Percentiles rank a stretch among this genome's conserved stretches.
These are phyloP conservation scores for Chondrilla cf. caribensis DNA, from an alignment of 37 sponge, comb jelly and placozoan genomes.

Conservation along the genomic window DNA sequence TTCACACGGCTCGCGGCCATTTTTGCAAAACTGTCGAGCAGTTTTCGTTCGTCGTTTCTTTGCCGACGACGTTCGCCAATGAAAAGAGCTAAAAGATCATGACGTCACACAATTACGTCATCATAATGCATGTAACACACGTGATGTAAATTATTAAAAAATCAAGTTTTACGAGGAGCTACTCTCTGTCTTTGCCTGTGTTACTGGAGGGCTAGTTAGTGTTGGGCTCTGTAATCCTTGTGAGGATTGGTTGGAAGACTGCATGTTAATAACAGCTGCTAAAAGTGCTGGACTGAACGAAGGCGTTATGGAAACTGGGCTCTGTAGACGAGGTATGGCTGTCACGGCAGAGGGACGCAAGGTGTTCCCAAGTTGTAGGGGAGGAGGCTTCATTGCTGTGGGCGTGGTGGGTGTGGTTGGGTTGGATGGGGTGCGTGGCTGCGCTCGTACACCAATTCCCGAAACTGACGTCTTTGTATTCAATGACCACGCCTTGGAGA, in stretches of 20 bases:
- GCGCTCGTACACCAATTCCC: not conserved
- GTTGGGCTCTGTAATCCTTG: not conserved
- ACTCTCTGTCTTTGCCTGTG: not conserved
- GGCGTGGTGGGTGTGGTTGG: not conserved
- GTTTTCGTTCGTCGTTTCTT: not conserved
- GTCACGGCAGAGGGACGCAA: not conserved
- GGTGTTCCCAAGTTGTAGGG: constrained; percentile 1
- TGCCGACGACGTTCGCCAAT: constrained; percentile 1
- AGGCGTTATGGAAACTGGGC: not conserved
- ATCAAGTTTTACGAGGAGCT: too few species aligned
- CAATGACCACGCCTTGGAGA: not conserved
- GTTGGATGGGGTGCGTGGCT: not conserved
- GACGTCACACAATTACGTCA: too few species aligned
- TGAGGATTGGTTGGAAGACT: not conserved
- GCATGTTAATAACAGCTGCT: not conserved
- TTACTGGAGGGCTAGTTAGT: constrained; percentile 9
- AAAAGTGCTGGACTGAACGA: not conserved
- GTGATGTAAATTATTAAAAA: too few species aligned
- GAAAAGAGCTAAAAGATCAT: too few species aligned
- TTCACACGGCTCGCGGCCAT: too few species aligned
- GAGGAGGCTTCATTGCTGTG: not conserved
- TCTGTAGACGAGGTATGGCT: not conserved
- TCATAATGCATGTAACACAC: too few species aligned
- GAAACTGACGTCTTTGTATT: not conserved
- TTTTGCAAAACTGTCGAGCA: too few species aligned